Evolutionary conservation across 2,797 vertebrate genomes (phyloP).

Genomic region (Gymnocypris eckloni): DNA sequence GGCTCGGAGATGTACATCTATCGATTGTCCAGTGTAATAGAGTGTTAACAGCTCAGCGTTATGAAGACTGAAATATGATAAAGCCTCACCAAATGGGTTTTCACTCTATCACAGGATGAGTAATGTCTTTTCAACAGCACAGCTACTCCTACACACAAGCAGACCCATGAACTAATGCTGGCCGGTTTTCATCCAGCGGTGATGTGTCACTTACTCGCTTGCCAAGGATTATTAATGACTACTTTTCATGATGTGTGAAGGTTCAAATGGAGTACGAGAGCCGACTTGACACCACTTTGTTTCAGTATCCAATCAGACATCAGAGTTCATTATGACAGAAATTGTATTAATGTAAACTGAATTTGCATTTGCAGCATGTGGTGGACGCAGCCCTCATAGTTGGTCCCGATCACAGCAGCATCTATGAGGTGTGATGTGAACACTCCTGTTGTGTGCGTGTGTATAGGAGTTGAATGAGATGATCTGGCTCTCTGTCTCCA

Average conservation of each 20-base stretch:
- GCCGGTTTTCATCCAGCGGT: slow-evolving; percentile 17
- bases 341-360: slow-evolving; percentile 18
- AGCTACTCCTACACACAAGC: slow-evolving; percentile 26
- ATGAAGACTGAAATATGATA: slow-evolving; percentile 17
- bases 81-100: slow-evolving; percentile 30
- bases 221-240: slow-evolving; percentile 16
- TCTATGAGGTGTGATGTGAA: slow-evolving; percentile 39
- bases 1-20: slow-evolving; percentile 15
- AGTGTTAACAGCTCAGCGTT: slow-evolving; percentile 14
- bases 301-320: slow-evolving; percentile 12
- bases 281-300: slow-evolving; percentile 11
- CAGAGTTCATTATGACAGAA: not conserved
- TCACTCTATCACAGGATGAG: slow-evolving; percentile 24
- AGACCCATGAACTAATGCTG: slow-evolving; percentile 1
- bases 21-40: not conserved
- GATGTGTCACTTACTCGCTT: not conserved
- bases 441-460: slow-evolving; percentile 15
- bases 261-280: not conserved
- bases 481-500: slow-evolving; percentile 27
- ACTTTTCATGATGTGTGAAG: not conserved
- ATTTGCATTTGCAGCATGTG: slow-evolving; percentile 33
- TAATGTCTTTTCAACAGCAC: slow-evolving; percentile 30
- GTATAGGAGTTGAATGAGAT: slow-evolving; percentile 38
- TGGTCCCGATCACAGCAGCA: slow-evolving; percentile 36
- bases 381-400: slow-evolving; percentile 23